These are phyloP conservation scores for Zhengitettix transpicula DNA, from an alignment of 2,888 invertebrate genomes.

Conservation along the genomic window DNA sequence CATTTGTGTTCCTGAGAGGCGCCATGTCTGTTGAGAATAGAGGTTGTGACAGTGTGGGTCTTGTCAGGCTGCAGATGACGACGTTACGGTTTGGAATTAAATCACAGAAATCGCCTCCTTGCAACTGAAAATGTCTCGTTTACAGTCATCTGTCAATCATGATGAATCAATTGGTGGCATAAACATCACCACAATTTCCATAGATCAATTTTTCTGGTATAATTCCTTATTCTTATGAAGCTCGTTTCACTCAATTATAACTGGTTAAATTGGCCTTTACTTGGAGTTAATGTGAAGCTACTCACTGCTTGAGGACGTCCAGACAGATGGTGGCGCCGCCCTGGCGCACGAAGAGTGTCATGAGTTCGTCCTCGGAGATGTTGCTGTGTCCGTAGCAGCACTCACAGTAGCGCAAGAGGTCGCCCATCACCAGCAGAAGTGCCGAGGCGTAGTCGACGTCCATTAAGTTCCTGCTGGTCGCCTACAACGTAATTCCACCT, in stretches of 20 bases:
- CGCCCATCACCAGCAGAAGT: slow-evolving; percentile 15
- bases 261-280: no score
- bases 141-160: not conserved
- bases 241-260: not conserved
- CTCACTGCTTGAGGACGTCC: slow-evolving; percentile 15
- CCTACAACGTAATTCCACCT: slow-evolving; percentile 9
- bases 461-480: slow-evolving; percentile 15
- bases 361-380: slow-evolving; percentile 10
- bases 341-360: slow-evolving; percentile 13
- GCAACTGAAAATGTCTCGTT: not conserved
- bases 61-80: no score
- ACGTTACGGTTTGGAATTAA: no score
- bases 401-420: slow-evolving; percentile 16
- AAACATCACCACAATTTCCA: no score
- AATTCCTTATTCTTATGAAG: no score
- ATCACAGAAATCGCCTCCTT: not conserved
- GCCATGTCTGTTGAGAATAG: no score
- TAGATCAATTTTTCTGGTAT: no score
- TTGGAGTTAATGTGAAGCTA: not conserved
- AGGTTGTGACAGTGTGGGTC: no score
- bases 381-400: slow-evolving; percentile 13
- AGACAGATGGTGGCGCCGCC: slow-evolving; percentile 16
- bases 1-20: not conserved
- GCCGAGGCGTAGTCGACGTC: slow-evolving; percentile 16
- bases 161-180: not conserved